These are phyloP conservation scores for Menura novaehollandiae DNA, from an alignment of 2,113 vertebrate genomes.

Conservation along the genomic window DNA sequence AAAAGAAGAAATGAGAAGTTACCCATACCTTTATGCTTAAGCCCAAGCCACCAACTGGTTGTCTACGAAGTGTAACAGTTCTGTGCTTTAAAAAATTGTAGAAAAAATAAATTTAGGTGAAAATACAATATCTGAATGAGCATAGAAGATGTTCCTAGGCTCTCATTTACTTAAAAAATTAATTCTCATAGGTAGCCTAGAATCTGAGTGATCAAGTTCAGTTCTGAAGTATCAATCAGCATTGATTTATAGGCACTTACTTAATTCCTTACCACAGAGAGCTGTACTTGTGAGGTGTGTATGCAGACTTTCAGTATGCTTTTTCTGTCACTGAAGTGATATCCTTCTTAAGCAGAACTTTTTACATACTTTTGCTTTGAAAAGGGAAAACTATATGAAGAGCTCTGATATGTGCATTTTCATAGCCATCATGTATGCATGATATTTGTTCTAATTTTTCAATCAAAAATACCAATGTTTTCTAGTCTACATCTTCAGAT, in stretches of 20 bases:
- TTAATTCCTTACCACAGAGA: background rate
- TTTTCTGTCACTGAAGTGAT: background rate
- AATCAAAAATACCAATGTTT: background rate
- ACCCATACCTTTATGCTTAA: slow-evolving; percentile 92
- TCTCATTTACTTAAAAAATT: background rate
- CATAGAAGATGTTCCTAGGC: background rate
- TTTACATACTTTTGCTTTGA: background rate
- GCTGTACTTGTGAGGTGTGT: background rate
- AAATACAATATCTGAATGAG: slow-evolving; percentile 26
- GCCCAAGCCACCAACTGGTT: slow-evolving; percentile 88
- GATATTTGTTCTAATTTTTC: background rate
- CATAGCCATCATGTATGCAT: background rate
- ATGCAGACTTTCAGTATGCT: background rate
- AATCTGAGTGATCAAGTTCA: background rate
- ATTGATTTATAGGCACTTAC: background rate
- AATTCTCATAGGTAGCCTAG: background rate
- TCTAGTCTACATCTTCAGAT: background rate
- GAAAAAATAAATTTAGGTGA: slow-evolving; percentile 72
- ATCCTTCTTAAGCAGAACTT: background rate
- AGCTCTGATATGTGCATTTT: background rate
- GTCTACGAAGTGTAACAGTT: slow-evolving; percentile 92
- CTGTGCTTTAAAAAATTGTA: slow-evolving; percentile 95
- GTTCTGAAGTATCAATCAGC: background rate
- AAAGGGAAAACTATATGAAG: background rate
- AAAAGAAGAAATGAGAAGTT: background rate